These are phyloP conservation scores for Loxodonta africana DNA, from an alignment of 2,113 vertebrate genomes.

Conservation along the genomic window DNA sequence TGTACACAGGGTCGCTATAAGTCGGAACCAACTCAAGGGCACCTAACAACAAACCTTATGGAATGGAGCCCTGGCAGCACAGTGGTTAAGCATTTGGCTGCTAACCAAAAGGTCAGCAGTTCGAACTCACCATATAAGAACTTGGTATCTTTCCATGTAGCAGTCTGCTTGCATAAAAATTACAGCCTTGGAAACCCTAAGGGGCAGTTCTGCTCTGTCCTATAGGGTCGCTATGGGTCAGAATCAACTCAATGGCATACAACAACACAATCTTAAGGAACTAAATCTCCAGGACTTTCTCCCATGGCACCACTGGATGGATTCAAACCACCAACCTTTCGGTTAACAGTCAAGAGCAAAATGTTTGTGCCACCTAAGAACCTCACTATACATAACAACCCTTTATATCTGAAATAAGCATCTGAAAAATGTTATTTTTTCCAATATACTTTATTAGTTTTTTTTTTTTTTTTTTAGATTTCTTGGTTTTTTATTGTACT, in stretches of 20 bases:
- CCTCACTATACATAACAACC: not conserved
- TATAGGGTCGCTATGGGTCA: not conserved
- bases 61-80: not conserved
- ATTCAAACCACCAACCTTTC: not conserved
- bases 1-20: too few relatives aligned
- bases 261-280: not conserved
- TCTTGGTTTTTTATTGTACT: too few relatives aligned
- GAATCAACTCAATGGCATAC: not conserved
- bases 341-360: not conserved
- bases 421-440: constrained; percentile 43
- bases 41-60: too few relatives aligned
- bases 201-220: not conserved
- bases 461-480: not conserved
- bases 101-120: not conserved
- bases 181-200: not conserved
- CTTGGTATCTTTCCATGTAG: too few relatives aligned
- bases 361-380: not conserved
- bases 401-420: not conserved
- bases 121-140: not conserved
- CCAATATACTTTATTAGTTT: constrained; percentile 3
- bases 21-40: too few relatives aligned
- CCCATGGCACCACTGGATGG: not conserved
- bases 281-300: not conserved
- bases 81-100: not conserved
- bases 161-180: not conserved